Percentiles rank a stretch among this genome's conserved stretches.
These are phyloP conservation scores for Bovichtus diacanthus DNA, from an alignment of 2,797 vertebrate genomes.

Conservation along the genomic window DNA sequence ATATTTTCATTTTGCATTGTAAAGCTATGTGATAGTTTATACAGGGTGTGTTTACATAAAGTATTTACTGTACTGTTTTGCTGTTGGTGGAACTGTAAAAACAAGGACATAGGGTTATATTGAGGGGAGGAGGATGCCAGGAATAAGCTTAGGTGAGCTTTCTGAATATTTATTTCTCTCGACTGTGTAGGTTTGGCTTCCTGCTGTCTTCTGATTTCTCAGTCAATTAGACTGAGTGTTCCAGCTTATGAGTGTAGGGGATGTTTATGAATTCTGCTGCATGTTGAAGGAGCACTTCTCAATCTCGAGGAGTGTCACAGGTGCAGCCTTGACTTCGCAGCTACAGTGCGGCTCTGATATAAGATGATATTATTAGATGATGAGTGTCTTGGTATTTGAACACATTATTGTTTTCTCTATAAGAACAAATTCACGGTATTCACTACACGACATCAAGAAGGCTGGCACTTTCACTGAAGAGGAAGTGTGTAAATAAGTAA, in stretches of 20 bases:
- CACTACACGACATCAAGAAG: neutral
- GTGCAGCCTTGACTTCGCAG: conserved; percentile 38
- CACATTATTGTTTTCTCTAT: conserved; percentile 11
- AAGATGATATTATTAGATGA: conserved; percentile 34
- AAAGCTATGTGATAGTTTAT: neutral
- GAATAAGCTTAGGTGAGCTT: conserved; percentile 45
- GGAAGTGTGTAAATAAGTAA: neutral
- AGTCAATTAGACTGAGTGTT: conserved; percentile 67
- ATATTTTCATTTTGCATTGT: neutral
- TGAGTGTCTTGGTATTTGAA: conserved; percentile 23
- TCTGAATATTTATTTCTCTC: conserved; percentile 13
- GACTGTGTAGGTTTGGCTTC: conserved; percentile 33
- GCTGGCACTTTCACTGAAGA: neutral
- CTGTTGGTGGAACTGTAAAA: conserved; percentile 7
- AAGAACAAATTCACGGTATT: conserved; percentile 15
- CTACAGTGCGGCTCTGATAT: conserved; percentile 21
- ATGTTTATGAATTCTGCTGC: conserved; percentile 47
- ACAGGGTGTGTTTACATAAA: neutral
- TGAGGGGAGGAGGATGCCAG: conserved; percentile 20
- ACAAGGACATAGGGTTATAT: conserved; percentile 27
- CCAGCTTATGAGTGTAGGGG: conserved; percentile 36
- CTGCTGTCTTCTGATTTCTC: conserved; percentile 59
- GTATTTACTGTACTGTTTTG: neutral
- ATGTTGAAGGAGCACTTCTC: conserved; percentile 42
- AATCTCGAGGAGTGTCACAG: conserved; percentile 55